phyloP scores from a whole-genome alignment of 1,140 invertebrate species.

The Watersipora subatra region DNA sequence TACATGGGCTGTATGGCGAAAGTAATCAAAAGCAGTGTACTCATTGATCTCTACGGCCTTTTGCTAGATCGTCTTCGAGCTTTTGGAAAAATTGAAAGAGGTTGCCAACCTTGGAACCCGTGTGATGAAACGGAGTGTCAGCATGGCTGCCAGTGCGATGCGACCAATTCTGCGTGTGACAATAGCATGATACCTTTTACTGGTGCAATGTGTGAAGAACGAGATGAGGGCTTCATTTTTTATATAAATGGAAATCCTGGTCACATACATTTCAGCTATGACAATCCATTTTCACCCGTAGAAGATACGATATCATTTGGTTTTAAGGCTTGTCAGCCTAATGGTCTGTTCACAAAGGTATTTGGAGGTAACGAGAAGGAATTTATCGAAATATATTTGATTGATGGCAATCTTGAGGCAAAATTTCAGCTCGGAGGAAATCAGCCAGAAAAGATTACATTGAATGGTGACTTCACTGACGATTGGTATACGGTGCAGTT shows the following conservation, averaged over 20 bases:
- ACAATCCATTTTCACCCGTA: background rate
- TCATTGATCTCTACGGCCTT: background rate
- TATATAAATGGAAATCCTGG: background rate
- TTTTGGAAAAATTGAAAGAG: background rate
- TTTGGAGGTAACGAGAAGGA: background rate
- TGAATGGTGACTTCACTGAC: too few relatives aligned
- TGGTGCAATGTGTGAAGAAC: background rate
- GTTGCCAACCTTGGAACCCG: background rate
- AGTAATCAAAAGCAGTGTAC: background rate
- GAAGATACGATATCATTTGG: background rate
- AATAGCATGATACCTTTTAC: background rate
- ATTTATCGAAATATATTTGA: background rate
- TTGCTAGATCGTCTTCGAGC: background rate
- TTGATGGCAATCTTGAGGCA: background rate
- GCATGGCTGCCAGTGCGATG: background rate
- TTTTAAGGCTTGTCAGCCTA: background rate
- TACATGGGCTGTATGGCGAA: constrained; percentile 1
- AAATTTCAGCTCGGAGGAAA: background rate
- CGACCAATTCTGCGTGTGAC: background rate
- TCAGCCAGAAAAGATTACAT: background rate
- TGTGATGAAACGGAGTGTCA: background rate
- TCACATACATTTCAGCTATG: background rate
- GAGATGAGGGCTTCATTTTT: background rate
- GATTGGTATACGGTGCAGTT: background rate
- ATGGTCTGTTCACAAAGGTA: background rate